phyloP scores from a whole-genome alignment of 2,797 vertebrate genomes.

The Aeoliscus strigatus region DNA sequence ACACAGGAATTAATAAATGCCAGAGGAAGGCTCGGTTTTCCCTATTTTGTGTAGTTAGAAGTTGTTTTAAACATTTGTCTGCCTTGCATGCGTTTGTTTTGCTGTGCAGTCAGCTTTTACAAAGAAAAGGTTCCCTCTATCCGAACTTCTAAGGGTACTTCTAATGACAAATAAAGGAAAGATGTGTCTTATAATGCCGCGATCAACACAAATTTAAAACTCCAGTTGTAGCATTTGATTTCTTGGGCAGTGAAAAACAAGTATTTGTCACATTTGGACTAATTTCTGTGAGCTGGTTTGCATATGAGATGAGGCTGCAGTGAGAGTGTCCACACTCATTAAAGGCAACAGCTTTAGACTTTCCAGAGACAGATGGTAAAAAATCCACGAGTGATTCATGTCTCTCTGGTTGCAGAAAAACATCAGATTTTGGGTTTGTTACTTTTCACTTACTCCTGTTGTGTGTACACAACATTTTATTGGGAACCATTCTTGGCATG shows the following conservation, averaged over 20 bases:
- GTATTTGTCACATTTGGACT: conserved; percentile 1
- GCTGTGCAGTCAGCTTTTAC: too few species aligned
- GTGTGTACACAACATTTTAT: neutral
- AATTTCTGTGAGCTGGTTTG: neutral
- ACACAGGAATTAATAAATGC: too few species aligned
- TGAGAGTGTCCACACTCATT: neutral
- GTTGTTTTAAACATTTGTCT: too few species aligned
- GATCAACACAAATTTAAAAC: too few species aligned
- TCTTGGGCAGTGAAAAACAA: neutral
- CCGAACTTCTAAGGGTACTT: too few species aligned
- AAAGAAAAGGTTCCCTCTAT: too few species aligned
- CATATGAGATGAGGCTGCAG: conserved; percentile 2
- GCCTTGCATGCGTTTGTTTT: too few species aligned
- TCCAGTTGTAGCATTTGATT: neutral
- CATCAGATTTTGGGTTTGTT: neutral
- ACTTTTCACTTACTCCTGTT: conserved; percentile 14
- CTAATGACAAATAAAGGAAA: too few species aligned
- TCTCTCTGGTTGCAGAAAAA: conserved; percentile 2
- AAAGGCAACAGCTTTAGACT: conserved; percentile 3
- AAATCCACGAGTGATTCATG: conserved; percentile 7
- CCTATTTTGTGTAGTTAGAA: too few species aligned
- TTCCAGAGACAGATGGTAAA: conserved; percentile 7
- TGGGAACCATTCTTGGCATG: neutral
- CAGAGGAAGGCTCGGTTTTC: too few species aligned
- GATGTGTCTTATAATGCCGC: too few species aligned